Evolutionary conservation across 2,888 invertebrate species (phyloP).

Genomic region (Ochropleura plecta): DNA sequence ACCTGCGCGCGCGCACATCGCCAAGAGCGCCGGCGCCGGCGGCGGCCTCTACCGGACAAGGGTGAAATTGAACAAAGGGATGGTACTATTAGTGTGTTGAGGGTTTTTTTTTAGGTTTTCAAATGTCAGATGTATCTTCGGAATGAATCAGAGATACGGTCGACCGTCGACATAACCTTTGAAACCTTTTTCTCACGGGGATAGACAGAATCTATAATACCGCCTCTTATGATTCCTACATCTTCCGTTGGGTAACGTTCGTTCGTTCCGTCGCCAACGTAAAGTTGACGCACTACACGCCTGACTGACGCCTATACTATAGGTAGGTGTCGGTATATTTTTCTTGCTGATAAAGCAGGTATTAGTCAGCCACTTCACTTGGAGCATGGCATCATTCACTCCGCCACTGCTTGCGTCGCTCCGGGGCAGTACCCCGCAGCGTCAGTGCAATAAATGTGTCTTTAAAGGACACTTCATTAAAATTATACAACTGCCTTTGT

Average conservation of each 20-base stretch:
- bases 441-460: conserved; percentile 50
- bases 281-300: too few relatives aligned
- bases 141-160: background rate
- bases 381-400: conserved; percentile 23
- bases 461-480: conserved; percentile 80
- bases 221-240: background rate
- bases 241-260: too few relatives aligned
- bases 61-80: conserved; percentile 69
- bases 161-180: too few relatives aligned
- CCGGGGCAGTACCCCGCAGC: conserved; percentile 69
- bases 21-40: conserved; percentile 81
- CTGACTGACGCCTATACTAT: too few relatives aligned
- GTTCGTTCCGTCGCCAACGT: too few relatives aligned
- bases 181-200: background rate
- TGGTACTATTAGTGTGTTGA: conserved; percentile 60
- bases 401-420: conserved; percentile 24
- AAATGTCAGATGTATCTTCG: conserved; percentile 11
- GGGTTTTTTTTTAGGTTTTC: conserved; percentile 30
- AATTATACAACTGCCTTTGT: conserved; percentile 79
- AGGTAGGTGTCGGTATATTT: background rate
- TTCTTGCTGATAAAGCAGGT: background rate
- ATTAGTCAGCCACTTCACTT: conserved; percentile 1
- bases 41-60: conserved; percentile 65
- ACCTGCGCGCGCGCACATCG: conserved; percentile 65
- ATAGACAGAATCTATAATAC: background rate